Evolutionary conservation across 2,888 invertebrate genomes (phyloP), one percentile per base, ranked within the genome.

Genomic region (Drosophila multiciliata): DNA sequence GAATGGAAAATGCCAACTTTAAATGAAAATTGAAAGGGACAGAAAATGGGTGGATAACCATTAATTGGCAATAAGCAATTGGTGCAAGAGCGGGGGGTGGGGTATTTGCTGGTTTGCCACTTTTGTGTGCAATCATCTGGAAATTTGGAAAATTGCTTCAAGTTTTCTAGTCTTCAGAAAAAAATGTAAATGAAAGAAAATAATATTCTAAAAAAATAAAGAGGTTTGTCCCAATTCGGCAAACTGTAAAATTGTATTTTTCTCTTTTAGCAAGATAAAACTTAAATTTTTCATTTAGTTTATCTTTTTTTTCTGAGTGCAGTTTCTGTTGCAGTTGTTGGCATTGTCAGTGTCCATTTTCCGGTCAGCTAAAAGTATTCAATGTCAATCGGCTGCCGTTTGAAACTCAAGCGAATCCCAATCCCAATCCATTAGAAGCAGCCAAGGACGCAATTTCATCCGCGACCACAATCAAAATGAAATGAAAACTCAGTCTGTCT

Each of bases 401-500:
- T 54, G 66, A 42, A n/a, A n/a, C 66, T 49, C 23, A 40, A 59
- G 42, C 52, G 23, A 33, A 32, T 33, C 33, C 9, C 20, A 29
- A 29, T 29, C 7, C 23, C 23, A 57, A 77, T 73, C 79, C 80
- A 84, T 82, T 78, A 71, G 80, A 76, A 73, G 76, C 82, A 82
- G 59, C 78, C 86, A 76, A 62, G 66, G 65, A 35, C 66, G 6
- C 77, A 66, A 72, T 83, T 73, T 80, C 71, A 45, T 8, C 59
- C 64, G 78, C 81, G 79, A 79, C 82, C 84, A 75, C 82, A 82
- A 84, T 75, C 73, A 82, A 87, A 87, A 82, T 84, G 73, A 87
- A 87, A 84, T 73, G 78, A 78, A 80, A 78, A 78, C 79, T 66
- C 59, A 7, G 33, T 20, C 42, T 32, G 8, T 8, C 23, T 55